Conservation (phyloP, 2,888 invertebrate species). For the Spilosoma lubricipeda region DNA sequence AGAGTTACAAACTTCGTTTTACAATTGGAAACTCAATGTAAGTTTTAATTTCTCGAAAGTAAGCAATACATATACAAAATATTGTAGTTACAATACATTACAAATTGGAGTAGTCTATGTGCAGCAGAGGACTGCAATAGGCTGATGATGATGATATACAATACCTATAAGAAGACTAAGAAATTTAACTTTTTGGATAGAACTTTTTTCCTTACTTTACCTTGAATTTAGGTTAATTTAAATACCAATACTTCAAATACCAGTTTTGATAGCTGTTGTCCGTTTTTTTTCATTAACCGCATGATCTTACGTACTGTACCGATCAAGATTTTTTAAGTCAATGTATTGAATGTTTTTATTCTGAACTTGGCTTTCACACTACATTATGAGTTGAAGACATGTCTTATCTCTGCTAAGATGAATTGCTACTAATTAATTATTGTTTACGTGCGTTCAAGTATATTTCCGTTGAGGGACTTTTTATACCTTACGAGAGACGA, state of each 20-base stretch:
- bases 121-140: too few relatives aligned
- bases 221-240: too few relatives aligned
- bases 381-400: background rate
- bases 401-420: background rate
- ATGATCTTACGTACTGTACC: background rate
- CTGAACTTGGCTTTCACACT: slow-evolving; percentile 5
- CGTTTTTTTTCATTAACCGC: too few relatives aligned
- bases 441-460: background rate
- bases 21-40: background rate
- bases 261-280: background rate
- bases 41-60: background rate
- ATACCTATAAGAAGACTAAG: too few relatives aligned
- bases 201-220: background rate
- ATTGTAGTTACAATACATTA: too few relatives aligned
- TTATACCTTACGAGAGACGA: background rate
- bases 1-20: background rate
- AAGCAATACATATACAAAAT: too few relatives aligned
- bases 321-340: background rate
- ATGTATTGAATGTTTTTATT: background rate
- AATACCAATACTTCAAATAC: too few relatives aligned
- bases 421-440: background rate
- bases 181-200: background rate
- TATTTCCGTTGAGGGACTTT: slow-evolving; percentile 8
- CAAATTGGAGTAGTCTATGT: too few relatives aligned
- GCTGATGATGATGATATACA: too few relatives aligned